phyloP scores from a whole-genome alignment of 2,113 vertebrate genomes.

The Trogon melanurus region DNA sequence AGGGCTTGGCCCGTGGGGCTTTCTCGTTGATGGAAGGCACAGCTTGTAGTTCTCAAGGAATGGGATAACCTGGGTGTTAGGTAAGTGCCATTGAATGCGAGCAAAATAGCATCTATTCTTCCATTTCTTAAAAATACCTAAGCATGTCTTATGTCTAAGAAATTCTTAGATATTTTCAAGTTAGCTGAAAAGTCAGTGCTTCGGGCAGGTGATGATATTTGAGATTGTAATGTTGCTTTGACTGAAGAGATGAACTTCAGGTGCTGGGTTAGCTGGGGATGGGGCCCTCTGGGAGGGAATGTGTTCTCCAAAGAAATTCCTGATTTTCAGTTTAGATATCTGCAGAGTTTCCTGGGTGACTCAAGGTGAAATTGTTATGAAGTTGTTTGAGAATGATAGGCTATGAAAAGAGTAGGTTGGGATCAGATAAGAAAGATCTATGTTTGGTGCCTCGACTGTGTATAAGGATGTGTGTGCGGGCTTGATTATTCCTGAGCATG shows the following conservation, averaged over 20 bases:
- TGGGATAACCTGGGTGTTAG: not conserved
- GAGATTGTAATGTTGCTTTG: not conserved
- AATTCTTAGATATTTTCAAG: not conserved
- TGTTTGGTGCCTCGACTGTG: not conserved
- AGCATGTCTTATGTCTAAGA: not conserved
- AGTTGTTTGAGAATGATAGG: not conserved
- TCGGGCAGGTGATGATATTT: not conserved
- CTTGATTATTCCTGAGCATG: not conserved
- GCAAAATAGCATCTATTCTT: not conserved
- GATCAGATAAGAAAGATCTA: not conserved
- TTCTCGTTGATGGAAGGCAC: not conserved
- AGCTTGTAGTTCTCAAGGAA: not conserved
- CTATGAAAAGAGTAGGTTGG: not conserved
- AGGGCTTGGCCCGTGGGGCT: not conserved
- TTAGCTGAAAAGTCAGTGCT: not conserved
- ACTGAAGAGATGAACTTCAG: not conserved
- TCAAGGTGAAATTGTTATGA: not conserved
- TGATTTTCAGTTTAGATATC: not conserved
- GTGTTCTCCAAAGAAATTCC: not conserved
- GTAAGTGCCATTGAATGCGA: rapidly evolving
- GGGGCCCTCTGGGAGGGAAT: not conserved
- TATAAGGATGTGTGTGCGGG: not conserved
- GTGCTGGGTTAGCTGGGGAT: not conserved
- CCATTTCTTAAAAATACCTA: not conserved
- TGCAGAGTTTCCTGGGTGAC: not conserved